These are phyloP conservation scores for Eubucco bourcierii DNA, from an alignment of 2,113 vertebrate genomes.

Conservation along the genomic window DNA sequence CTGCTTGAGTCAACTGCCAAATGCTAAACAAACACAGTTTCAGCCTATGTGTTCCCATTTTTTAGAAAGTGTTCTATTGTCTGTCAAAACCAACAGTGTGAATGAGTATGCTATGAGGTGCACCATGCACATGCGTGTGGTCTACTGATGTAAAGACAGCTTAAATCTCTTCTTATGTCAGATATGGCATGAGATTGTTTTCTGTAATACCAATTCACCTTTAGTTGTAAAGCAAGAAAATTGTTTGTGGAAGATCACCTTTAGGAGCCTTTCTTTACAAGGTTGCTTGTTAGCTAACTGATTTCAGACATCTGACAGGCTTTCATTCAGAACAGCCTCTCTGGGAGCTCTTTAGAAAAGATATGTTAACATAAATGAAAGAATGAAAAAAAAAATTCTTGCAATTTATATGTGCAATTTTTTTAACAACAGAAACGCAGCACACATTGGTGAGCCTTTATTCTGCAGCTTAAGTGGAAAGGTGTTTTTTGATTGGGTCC, in stretches of 20 bases:
- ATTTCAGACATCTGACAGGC: slow-evolving; percentile 49
- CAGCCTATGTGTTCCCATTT: slow-evolving; percentile 41
- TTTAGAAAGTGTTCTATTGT: slow-evolving; percentile 52
- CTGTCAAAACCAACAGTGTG: slow-evolving; percentile 52
- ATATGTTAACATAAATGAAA: slow-evolving; percentile 55
- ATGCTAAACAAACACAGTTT: slow-evolving; percentile 52
- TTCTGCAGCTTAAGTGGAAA: slow-evolving; percentile 57
- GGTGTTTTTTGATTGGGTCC: slow-evolving; percentile 48
- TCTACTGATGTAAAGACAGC: slow-evolving; percentile 51
- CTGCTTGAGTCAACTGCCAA: slow-evolving; percentile 71
- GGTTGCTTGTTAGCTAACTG: slow-evolving; percentile 36
- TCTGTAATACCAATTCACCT: slow-evolving; percentile 55
- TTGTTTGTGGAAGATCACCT: slow-evolving; percentile 1
- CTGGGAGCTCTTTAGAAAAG: slow-evolving; percentile 31
- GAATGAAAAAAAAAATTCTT: slow-evolving; percentile 12
- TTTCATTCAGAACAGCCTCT: slow-evolving; percentile 49
- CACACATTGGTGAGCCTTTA: slow-evolving; percentile 46
- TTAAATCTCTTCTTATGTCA: slow-evolving; percentile 36
- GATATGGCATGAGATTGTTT: slow-evolving; percentile 40
- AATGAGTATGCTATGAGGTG: slow-evolving; percentile 24
- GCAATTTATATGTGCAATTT: slow-evolving; percentile 65
- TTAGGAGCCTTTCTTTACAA: slow-evolving; percentile 32
- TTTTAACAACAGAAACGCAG: slow-evolving; percentile 56
- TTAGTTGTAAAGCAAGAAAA: slow-evolving; percentile 30
- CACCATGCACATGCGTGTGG: neutral